phyloP scores from a whole-genome alignment of 92 coral and sea anemone genomes.

The Porites rus region DNA sequence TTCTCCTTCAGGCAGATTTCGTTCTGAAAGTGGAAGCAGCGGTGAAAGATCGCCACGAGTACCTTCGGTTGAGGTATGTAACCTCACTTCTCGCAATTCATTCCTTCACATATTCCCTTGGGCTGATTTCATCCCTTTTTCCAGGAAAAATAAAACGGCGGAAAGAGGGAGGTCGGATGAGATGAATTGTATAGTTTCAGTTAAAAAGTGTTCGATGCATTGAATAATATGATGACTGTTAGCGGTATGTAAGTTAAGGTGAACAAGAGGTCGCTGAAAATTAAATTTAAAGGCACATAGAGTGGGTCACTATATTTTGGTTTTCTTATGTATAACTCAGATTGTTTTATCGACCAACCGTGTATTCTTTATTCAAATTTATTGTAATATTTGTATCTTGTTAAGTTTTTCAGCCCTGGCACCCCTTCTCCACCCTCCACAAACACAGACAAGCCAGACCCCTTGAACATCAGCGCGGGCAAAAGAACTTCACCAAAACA shows the following conservation, averaged over 20 bases:
- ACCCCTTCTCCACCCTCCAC: conserved; percentile 67
- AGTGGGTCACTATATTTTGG: too few relatives aligned
- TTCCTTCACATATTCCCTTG: too few relatives aligned
- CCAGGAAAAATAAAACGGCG: neutral
- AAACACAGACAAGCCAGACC: conserved; percentile 46
- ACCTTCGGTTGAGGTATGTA: conserved; percentile 72
- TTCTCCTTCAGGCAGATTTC: conserved; percentile 61
- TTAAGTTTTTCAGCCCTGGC: conserved; percentile 77
- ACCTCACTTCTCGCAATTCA: neutral
- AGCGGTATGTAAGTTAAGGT: too few relatives aligned
- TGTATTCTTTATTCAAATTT: neutral
- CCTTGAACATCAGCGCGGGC: conserved; percentile 30
- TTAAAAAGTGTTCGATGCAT: too few relatives aligned
- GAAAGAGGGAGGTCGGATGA: too few relatives aligned
- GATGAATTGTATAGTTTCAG: too few relatives aligned
- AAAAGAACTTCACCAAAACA: conserved; percentile 22
- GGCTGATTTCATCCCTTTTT: neutral
- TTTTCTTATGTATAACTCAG: too few relatives aligned
- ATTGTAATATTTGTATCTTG: neutral
- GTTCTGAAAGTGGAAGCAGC: conserved; percentile 48
- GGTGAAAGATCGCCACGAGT: conserved; percentile 50
- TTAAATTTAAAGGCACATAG: too few relatives aligned
- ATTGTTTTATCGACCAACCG: neutral
- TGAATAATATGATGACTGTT: too few relatives aligned
- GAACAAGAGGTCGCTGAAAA: too few relatives aligned